Evolutionary conservation across 2,113 vertebrate genomes (phyloP).

Genomic region (Pangasianodon gigas): DNA sequence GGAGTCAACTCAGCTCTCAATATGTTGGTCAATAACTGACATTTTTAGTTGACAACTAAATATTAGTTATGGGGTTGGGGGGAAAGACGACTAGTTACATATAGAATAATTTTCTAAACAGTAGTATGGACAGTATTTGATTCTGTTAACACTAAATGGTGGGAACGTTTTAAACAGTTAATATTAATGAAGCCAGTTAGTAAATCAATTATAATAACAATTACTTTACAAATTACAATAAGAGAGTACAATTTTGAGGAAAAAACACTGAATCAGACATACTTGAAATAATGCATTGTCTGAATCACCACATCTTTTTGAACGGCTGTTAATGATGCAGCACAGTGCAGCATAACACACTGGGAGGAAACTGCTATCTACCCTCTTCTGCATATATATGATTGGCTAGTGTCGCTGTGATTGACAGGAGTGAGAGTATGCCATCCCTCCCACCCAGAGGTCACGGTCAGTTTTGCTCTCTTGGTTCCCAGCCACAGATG

Average conservation of each 20-base stretch:
- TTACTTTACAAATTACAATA: too few relatives aligned
- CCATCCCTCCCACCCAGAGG: not conserved
- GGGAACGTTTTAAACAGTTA: not conserved
- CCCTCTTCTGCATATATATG: not conserved
- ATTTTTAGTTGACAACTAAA: not conserved
- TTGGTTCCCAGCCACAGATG: not conserved
- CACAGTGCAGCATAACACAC: not conserved
- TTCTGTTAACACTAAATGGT: not conserved
- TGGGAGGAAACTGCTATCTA: not conserved
- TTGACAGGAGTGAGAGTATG: not conserved
- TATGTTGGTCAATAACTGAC: not conserved
- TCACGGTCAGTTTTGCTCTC: not conserved
- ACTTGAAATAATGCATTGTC: not conserved
- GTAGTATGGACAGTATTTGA: not conserved
- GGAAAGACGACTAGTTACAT: not conserved
- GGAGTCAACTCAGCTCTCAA: not conserved
- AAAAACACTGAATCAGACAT: not conserved
- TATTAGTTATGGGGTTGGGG: not conserved
- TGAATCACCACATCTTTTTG: not conserved
- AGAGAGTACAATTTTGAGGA: too few relatives aligned
- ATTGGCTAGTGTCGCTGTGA: not conserved
- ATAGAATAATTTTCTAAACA: not conserved
- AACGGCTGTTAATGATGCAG: not conserved
- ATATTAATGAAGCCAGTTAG: not conserved
- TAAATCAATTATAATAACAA: too few relatives aligned